Percentiles rank a stretch among this genome's conserved stretches.
Evolutionary conservation across 1,140 invertebrate genomes (phyloP).

Genomic region (Lasioglossum baleicum): DNA sequence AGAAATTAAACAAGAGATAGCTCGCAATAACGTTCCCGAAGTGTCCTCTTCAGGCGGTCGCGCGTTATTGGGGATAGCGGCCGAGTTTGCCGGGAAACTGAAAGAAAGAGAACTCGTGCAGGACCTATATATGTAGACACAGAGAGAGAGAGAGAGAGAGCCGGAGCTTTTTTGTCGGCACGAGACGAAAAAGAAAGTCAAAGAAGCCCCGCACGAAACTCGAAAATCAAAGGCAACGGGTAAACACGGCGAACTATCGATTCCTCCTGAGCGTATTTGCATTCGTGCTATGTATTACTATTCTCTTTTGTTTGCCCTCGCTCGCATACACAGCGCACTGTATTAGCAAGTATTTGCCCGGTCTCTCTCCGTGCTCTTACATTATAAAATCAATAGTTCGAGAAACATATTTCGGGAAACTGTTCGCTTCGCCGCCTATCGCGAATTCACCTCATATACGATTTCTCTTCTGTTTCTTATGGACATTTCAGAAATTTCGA

Average conservation of each 20-base stretch:
- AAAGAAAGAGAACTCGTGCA: conserved; percentile 8
- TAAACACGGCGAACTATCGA: conserved; percentile 3
- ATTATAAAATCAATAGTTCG: background rate
- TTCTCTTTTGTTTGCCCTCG: background rate
- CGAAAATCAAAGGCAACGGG: background rate
- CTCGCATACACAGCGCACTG: background rate
- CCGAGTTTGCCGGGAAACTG: background rate
- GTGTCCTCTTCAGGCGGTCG: conserved; percentile 15
- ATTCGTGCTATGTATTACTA: background rate
- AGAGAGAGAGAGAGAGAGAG: background rate
- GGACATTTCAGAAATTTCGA: no score
- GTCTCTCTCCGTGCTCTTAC: background rate
- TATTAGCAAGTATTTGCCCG: background rate
- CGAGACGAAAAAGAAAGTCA: background rate
- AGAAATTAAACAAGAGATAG: conserved; percentile 33
- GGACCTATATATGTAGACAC: no score
- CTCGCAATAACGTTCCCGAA: conserved; percentile 27
- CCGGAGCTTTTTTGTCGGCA: background rate
- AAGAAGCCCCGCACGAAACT: background rate
- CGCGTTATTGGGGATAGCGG: conserved; percentile 28
- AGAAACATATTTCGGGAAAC: background rate
- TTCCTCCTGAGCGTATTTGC: background rate
- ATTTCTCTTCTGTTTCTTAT: no score
- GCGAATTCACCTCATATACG: no score
- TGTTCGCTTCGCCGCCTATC: no score